These are phyloP conservation scores for Atherinosoma microstoma DNA, from an alignment of 2,797 vertebrate genomes.

Conservation along the genomic window DNA sequence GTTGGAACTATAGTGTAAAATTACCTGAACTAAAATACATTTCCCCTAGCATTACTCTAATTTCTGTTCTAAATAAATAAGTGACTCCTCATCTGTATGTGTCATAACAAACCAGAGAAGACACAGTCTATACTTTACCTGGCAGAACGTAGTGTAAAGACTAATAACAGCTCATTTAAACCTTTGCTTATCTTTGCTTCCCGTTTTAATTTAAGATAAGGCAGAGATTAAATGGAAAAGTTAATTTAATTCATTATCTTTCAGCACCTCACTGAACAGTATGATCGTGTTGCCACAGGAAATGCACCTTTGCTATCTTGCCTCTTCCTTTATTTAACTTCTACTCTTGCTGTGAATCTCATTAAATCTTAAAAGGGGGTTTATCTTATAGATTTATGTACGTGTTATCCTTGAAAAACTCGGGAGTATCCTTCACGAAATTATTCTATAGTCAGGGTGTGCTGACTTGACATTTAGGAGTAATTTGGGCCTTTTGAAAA, in stretches of 20 bases:
- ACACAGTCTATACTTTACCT: conserved; percentile 19
- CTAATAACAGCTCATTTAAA: conserved; percentile 43
- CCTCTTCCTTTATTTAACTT: conserved; percentile 18
- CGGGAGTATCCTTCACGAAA: conserved; percentile 41
- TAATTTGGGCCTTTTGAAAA: conserved; percentile 27
- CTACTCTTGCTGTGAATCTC: conserved; percentile 48
- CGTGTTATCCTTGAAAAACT: conserved; percentile 52
- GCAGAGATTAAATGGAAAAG: conserved; percentile 59
- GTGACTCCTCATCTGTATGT: neutral
- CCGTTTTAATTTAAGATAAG: conserved; percentile 62
- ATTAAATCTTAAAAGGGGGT: conserved; percentile 58
- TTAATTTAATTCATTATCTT: conserved; percentile 66
- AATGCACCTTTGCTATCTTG: conserved; percentile 43
- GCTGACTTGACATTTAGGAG: conserved; percentile 17
- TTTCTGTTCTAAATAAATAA: no score
- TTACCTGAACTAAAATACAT: no score
- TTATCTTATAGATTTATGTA: conserved; percentile 60
- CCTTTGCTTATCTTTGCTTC: conserved; percentile 43
- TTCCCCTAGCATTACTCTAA: no score
- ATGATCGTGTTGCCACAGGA: conserved; percentile 45
- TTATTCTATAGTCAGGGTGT: conserved; percentile 4
- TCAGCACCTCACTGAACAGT: conserved; percentile 48
- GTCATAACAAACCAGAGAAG: conserved; percentile 38
- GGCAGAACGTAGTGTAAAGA: conserved; percentile 14
- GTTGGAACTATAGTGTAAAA: no score